Evolutionary conservation across 1,140 invertebrate genomes (phyloP).

Genomic region (Euura saliciscinereae): DNA sequence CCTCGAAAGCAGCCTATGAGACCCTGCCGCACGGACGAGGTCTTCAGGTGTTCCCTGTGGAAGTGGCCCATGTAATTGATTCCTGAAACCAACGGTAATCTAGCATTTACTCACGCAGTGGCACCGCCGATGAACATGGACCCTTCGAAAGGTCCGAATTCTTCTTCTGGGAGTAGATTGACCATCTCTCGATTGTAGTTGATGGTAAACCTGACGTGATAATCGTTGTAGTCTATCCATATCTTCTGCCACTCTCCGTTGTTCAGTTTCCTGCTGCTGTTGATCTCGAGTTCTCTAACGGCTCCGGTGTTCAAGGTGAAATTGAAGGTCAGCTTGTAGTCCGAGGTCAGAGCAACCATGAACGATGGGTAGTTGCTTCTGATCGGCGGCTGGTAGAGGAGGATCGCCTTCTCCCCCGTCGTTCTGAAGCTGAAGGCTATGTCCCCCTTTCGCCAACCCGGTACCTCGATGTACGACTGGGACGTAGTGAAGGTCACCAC

Average conservation of each 20-base stretch:
- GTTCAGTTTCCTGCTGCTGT: constrained; percentile 81
- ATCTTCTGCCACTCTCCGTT: constrained; percentile 95
- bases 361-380: constrained; percentile 88
- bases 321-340: constrained; percentile 87
- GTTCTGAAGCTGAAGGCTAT: constrained; percentile 92
- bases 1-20: constrained; percentile 93
- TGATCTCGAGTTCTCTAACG: constrained; percentile 78
- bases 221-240: constrained; percentile 91
- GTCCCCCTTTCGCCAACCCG: constrained; percentile 89
- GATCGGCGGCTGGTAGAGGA: constrained; percentile 89
- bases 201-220: constrained; percentile 93
- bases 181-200: constrained; percentile 89
- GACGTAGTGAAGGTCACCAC: constrained; percentile 93
- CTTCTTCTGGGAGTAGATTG: constrained; percentile 81
- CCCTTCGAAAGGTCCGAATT: constrained; percentile 90
- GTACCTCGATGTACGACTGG: constrained; percentile 89
- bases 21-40: constrained; percentile 82
- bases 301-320: constrained; percentile 86
- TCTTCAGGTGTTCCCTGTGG: constrained; percentile 78
- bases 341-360: constrained; percentile 83
- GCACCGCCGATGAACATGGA: constrained; percentile 93
- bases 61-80: not conserved
- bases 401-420: constrained; percentile 85
- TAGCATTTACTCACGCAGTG: constrained; percentile 71
- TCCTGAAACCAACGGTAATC: not conserved